Base-by-base conservation (phyloP, 2,113 vertebrate genomes). In the Castor canadensis region DNA sequence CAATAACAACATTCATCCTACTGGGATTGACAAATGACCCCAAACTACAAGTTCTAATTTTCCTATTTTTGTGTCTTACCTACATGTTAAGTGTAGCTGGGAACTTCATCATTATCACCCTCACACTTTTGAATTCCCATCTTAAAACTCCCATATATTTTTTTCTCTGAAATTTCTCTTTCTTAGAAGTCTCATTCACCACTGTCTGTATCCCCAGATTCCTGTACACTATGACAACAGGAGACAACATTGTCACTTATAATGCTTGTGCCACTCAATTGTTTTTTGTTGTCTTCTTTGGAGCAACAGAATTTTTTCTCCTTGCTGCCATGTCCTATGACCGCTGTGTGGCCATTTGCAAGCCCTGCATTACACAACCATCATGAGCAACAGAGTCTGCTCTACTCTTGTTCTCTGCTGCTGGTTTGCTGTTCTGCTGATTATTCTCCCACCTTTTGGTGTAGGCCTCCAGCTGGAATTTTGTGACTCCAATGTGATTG, bases 381-480 rank as follows among this genome's bases (percentile, higher is more conserved):
- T 96, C 84, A 97, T 97, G 96, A 97, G 38, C 76, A 69, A 15
- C 88, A 87, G 45, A 26, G 88, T 93, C 38, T 97, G 95, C 54
- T 35, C 64, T 3, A 32, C 0, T 5, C 58, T 97, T 0, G n/a
- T 96, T 47, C 73, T 97, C 52, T 38, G 71, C 88, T 96, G 91
- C 17, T 96, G 95, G 95, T 9, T 81, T 67, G 88, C 95, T 20
- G 80, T 87, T 30, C 83, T 97, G 7, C 10, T 97, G 5, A 90
- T 97, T 45, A 90, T 97, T 58, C 84, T 97, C 20, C 96, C 94
- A 0, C 95, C 95, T 49, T 88, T 97, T 6, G 24, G 58, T 32
- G 9, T 97, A n/a, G 96, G 95, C 47, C 91, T 97, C n/a, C 94
- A 96, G 76, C 81, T 96, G 43, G 93, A 97, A 87, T 97, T 97